Conservation (phyloP, 2,113 vertebrate genomes). For the Numida meleagris region DNA sequence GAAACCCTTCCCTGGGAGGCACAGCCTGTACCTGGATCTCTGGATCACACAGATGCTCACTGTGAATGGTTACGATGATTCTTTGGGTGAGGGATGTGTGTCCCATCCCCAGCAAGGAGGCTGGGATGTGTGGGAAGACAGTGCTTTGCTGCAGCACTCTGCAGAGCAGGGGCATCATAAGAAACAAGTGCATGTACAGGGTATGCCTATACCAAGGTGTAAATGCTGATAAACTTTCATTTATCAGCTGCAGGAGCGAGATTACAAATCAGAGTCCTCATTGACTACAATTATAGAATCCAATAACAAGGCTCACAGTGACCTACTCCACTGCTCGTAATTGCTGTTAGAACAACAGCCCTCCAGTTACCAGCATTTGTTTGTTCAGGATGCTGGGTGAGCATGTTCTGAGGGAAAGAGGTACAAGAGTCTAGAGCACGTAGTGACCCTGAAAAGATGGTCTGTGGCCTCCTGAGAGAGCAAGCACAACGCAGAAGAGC, state of each 20-base stretch:
- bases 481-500: neutral
- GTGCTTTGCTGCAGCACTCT: neutral
- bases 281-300: neutral
- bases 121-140: neutral
- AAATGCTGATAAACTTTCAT: neutral
- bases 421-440: fast-evolving
- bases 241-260: neutral
- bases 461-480: neutral
- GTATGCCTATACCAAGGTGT: neutral
- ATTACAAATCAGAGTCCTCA: neutral
- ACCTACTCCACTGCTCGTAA: neutral
- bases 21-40: neutral
- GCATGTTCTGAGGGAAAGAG: neutral
- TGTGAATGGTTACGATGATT: neutral
- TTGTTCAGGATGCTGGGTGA: neutral
- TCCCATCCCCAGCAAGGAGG: neutral
- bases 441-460: neutral
- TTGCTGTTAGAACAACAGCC: neutral
- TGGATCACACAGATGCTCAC: neutral
- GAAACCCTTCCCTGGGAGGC: neutral
- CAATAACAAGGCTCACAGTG: neutral
- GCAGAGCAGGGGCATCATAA: neutral
- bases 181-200: neutral
- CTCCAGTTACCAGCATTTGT: neutral
- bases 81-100: neutral